Evolutionary conservation across 2,797 vertebrate genomes (phyloP).

Genomic region (Xiphophorus birchmanni): DNA sequence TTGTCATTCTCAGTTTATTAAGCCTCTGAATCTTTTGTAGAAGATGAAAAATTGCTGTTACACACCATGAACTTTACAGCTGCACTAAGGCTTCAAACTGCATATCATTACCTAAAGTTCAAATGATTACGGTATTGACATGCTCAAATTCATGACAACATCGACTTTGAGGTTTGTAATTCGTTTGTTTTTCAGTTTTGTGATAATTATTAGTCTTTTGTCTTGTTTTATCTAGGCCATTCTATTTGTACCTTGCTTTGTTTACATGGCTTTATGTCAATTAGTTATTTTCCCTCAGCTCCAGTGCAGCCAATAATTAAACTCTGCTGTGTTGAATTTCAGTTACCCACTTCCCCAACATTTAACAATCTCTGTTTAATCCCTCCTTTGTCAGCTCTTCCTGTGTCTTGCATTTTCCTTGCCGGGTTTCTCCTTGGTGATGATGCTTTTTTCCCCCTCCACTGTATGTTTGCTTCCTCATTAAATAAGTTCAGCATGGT

Average conservation of each 20-base stretch:
- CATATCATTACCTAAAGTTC: neutral
- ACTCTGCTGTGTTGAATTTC: neutral
- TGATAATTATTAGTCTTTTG: neutral
- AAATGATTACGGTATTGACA: neutral
- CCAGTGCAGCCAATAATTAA: neutral
- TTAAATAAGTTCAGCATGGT: neutral
- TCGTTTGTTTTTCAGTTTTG: neutral
- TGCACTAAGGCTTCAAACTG: neutral
- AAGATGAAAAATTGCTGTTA: neutral
- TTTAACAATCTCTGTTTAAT: slow-evolving; percentile 3
- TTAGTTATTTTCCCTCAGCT: neutral
- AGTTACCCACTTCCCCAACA: neutral
- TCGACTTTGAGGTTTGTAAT: neutral
- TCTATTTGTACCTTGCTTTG: neutral
- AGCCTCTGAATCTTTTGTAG: neutral
- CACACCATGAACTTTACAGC: neutral
- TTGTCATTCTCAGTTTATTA: neutral
- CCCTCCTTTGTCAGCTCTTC: neutral
- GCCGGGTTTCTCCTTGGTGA: neutral
- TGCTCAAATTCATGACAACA: neutral
- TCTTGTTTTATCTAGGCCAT: neutral
- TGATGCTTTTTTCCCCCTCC: neutral
- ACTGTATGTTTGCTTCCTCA: neutral
- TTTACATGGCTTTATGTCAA: neutral
- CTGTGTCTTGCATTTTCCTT: neutral